Conservation (phyloP, 2,797 vertebrate species). For the Propithecus perrieri region DNA sequence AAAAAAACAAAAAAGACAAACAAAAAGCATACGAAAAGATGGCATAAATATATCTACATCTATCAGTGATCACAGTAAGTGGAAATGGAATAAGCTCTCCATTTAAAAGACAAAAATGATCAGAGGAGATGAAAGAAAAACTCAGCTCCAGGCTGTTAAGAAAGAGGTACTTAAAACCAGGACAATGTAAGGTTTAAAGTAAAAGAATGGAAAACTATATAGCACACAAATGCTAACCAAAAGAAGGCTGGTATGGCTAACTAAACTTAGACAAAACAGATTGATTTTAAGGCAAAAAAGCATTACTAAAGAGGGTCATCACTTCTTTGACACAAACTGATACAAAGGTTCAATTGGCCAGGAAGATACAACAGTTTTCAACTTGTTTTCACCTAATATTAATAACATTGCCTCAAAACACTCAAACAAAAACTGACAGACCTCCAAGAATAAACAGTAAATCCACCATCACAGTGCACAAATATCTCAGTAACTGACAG, state of each 20-base stretch:
- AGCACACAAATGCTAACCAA: not conserved
- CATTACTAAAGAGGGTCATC: not conserved
- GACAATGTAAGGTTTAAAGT: not conserved
- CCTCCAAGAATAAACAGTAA: not conserved
- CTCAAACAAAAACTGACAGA: not conserved
- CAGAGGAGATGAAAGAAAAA: not conserved
- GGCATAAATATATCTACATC: not conserved
- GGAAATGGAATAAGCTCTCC: not conserved
- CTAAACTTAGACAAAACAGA: not conserved
- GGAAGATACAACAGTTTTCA: not conserved
- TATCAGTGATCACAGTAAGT: not conserved
- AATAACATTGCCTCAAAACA: not conserved
- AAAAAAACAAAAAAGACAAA: not conserved
- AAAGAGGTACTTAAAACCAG: not conserved
- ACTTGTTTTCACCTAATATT: not conserved
- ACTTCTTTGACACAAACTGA: not conserved
- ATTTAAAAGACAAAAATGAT: not conserved
- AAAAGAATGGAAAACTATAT: not conserved
- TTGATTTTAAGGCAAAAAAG: not conserved
- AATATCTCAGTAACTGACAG: not conserved
- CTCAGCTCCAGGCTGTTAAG: not conserved
- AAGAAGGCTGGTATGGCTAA: not conserved
- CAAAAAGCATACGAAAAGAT: not conserved
- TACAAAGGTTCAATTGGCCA: not conserved
- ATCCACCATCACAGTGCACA: not conserved